Evolutionary conservation across 2,113 vertebrate species (phyloP).

Genomic region (Lamprotornis superbus): DNA sequence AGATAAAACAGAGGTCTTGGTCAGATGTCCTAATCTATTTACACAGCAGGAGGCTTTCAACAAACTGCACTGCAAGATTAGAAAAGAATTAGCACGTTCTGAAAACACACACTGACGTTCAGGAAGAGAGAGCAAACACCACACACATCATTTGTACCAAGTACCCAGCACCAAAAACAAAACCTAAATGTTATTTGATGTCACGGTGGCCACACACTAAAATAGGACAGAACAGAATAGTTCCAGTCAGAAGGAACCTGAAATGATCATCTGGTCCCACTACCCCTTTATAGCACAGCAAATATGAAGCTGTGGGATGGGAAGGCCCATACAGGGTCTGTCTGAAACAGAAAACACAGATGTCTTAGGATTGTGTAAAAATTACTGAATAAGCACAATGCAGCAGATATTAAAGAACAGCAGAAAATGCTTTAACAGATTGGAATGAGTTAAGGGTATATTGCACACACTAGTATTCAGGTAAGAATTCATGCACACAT

Average conservation of each 20-base stretch:
- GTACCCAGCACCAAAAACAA: not conserved
- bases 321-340: not conserved
- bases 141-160: not conserved
- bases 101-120: not conserved
- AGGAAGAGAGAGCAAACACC: not conserved
- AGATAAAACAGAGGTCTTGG: not conserved
- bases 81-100: not conserved
- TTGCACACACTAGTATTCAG: not conserved
- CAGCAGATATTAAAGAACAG: not conserved
- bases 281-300: not conserved
- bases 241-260: not conserved
- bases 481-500: not conserved
- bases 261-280: not conserved
- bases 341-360: not conserved
- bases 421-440: not conserved
- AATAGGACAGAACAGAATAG: not conserved
- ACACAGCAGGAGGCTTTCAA: not conserved
- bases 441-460: not conserved
- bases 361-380: not conserved
- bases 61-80: not conserved
- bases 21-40: slow-evolving; percentile 1
- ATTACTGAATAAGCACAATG: not conserved
- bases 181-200: not conserved
- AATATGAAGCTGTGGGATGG: not conserved
- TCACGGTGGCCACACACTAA: not conserved